phyloP scores from a whole-genome alignment of 2,113 vertebrate genomes.

The Taurulus bubalis region DNA sequence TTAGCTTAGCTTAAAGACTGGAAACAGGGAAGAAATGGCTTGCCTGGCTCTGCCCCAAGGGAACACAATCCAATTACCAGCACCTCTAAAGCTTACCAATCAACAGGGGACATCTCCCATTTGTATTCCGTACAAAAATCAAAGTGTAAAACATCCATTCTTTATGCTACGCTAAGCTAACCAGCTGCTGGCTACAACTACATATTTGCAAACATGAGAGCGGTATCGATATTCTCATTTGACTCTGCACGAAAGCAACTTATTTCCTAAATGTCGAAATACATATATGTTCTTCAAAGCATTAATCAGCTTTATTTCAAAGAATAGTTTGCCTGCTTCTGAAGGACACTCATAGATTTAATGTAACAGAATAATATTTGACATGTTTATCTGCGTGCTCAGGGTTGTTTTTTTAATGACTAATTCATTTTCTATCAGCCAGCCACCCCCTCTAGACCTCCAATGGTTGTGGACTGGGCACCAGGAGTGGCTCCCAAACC shows the following conservation, averaged over 20 bases:
- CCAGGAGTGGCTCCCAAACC: constrained; percentile 94
- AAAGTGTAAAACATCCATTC: neutral
- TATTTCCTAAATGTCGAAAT: neutral
- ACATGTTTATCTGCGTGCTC: neutral
- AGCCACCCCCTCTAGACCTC: constrained; percentile 91
- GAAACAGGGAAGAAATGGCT: neutral
- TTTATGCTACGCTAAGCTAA: constrained; percentile 1
- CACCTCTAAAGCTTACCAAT: neutral
- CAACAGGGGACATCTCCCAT: neutral
- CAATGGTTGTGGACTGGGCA: constrained; percentile 94
- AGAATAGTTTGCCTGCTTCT: neutral
- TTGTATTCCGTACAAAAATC: neutral
- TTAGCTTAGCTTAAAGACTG: neutral
- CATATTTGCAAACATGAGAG: neutral
- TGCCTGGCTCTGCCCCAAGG: neutral
- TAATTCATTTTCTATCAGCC: constrained; percentile 81
- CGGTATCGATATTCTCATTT: neutral
- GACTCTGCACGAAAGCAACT: neutral
- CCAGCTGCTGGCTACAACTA: neutral
- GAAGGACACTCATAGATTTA: neutral
- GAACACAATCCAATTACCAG: neutral
- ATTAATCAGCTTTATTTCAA: neutral
- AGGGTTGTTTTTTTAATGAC: constrained; percentile 30
- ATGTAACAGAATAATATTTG: neutral
- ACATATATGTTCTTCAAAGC: neutral